Evolutionary conservation across 2,888 invertebrate species (phyloP).

Genomic region (Tinea trinotella): DNA sequence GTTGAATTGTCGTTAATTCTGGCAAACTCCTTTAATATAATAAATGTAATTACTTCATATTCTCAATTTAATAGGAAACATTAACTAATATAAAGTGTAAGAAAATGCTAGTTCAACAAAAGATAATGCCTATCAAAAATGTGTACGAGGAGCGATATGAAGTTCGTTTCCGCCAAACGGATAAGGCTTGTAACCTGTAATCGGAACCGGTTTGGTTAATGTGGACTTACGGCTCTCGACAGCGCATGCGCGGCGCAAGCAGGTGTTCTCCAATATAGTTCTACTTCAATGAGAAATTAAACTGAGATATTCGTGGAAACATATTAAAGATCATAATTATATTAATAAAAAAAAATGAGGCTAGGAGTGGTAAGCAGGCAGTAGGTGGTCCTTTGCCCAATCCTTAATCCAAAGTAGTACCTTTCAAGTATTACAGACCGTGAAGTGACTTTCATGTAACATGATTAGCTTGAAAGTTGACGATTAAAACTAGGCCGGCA

Average conservation of each 20-base stretch:
- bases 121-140: conserved; percentile 22
- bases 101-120: conserved; percentile 17
- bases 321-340: neutral
- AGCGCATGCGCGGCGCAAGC: conserved; percentile 67
- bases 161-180: conserved; percentile 67
- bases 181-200: conserved; percentile 68
- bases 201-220: conserved; percentile 67
- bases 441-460: too few relatives aligned
- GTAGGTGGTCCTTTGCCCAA: too few relatives aligned
- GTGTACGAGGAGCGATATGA: conserved; percentile 47
- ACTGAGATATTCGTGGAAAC: conserved; percentile 24
- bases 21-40: too few relatives aligned
- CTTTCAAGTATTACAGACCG: too few relatives aligned
- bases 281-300: conserved; percentile 67
- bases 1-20: too few relatives aligned
- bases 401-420: too few relatives aligned
- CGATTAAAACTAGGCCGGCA: too few relatives aligned
- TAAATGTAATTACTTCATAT: too few relatives aligned
- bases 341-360: too few relatives aligned
- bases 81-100: conserved; percentile 7
- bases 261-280: conserved; percentile 46
- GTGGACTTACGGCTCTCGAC: conserved; percentile 63
- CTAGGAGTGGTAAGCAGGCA: too few relatives aligned
- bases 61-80: too few relatives aligned
- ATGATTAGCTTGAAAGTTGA: too few relatives aligned